Evolutionary conservation across 2,113 vertebrate genomes (phyloP).

Genomic region (Cichladusa arquata): DNA sequence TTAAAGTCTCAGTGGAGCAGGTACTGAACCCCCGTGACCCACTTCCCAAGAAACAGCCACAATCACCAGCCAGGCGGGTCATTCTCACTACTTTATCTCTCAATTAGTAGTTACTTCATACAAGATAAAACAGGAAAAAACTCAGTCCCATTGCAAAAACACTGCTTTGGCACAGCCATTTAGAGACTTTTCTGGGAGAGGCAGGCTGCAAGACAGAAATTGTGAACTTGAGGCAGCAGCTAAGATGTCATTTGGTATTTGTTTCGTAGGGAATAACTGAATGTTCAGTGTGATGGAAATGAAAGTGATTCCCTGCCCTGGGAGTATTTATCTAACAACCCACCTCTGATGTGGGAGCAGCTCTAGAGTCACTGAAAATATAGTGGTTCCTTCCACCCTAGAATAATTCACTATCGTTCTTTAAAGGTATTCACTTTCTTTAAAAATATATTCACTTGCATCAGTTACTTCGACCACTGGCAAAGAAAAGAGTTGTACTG

Average conservation of each 20-base stretch:
- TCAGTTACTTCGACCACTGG: neutral
- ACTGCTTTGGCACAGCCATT: neutral
- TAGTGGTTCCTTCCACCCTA: neutral
- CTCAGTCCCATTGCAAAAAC: neutral
- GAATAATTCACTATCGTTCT: neutral
- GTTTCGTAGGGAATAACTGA: neutral
- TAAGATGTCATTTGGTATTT: neutral
- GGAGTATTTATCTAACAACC: neutral
- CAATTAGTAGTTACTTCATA: conserved; percentile 12
- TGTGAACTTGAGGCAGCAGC: neutral
- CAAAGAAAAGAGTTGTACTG: neutral
- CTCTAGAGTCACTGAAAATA: neutral
- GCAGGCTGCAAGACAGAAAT: neutral
- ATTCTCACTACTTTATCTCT: conserved; percentile 7
- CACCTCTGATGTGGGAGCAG: neutral
- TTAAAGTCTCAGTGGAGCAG: conserved; percentile 23
- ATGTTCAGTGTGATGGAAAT: neutral
- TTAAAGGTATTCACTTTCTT: neutral
- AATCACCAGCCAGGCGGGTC: conserved; percentile 12
- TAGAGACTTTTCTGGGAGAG: neutral
- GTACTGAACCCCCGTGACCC: conserved; percentile 39
- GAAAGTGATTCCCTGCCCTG: neutral
- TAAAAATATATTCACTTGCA: neutral
- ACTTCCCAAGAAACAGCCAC: conserved; percentile 33
- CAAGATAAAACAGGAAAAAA: neutral